These are phyloP conservation scores for Uloborus diversus DNA, from an alignment of 1,140 invertebrate species.

Conservation along the genomic window DNA sequence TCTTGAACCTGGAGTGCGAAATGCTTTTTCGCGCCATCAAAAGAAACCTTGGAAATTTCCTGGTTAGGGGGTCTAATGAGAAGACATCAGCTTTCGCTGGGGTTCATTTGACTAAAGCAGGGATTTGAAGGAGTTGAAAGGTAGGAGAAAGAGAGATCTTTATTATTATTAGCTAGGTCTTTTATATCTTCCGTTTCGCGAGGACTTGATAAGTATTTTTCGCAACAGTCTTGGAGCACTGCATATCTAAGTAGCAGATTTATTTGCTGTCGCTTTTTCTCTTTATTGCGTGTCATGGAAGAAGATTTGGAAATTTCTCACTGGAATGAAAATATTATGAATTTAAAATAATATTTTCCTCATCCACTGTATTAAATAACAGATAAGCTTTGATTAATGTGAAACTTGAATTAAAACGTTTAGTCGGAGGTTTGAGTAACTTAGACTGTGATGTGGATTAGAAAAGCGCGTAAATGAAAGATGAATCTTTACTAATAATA, in stretches of 20 bases:
- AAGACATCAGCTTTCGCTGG: constrained; percentile 20
- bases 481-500: too few relatives aligned
- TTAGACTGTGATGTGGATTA: too few relatives aligned
- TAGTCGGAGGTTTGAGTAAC: too few relatives aligned
- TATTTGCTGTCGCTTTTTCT: not conserved
- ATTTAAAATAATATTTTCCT: too few relatives aligned
- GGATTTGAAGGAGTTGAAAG: constrained; percentile 30
- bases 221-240: not conserved
- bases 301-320: too few relatives aligned
- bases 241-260: not conserved
- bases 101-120: constrained; percentile 50
- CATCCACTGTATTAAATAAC: too few relatives aligned
- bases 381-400: too few relatives aligned
- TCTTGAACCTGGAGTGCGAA: constrained; percentile 25
- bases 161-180: constrained; percentile 40
- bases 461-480: too few relatives aligned
- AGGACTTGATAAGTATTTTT: not conserved
- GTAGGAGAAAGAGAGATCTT: constrained; percentile 11
- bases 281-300: too few relatives aligned
- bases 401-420: too few relatives aligned
- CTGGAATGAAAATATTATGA: too few relatives aligned
- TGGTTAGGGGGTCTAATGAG: constrained; percentile 39
- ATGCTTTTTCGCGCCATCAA: constrained; percentile 30
- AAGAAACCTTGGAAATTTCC: constrained; percentile 42
- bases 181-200: not conserved